phyloP scores from a whole-genome alignment of 2,797 vertebrate genomes.

The Acipenser ruthenus region DNA sequence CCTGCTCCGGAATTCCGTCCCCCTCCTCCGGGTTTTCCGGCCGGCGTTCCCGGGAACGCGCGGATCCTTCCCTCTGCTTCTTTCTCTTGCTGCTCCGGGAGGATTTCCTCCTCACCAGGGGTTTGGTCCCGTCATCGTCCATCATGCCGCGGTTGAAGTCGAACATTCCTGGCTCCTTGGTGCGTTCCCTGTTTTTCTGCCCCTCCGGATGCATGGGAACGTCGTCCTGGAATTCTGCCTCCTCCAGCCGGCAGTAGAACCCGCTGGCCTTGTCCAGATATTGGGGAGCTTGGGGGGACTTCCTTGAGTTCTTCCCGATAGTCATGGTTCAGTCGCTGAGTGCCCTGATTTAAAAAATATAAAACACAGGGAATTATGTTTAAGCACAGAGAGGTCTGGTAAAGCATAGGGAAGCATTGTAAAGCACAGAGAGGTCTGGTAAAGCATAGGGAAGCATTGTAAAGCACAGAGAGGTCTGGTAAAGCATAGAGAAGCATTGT shows the following conservation, averaged over 20 bases:
- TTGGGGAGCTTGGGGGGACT: slow-evolving; percentile 43
- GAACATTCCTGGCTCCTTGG: slow-evolving; percentile 27
- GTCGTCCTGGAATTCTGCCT: slow-evolving; percentile 25
- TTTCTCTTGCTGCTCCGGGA: slow-evolving; percentile 37
- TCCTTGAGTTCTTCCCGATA: slow-evolving; percentile 57
- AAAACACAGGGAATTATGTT: no score
- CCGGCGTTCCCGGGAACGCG: no score
- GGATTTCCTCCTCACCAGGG: slow-evolving; percentile 48
- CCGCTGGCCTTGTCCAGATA: slow-evolving; percentile 57
- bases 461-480: no score
- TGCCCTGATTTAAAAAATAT: no score
- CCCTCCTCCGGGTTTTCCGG: no score
- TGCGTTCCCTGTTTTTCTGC: slow-evolving; percentile 10
- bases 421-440: no score
- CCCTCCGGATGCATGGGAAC: background rate
- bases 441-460: no score
- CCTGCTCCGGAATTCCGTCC: no score
- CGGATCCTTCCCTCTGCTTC: no score
- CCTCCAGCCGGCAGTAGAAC: slow-evolving; percentile 60
- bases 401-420: no score
- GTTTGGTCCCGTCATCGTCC: slow-evolving; percentile 51
- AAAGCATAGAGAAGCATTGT: no score
- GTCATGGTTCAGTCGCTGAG: slow-evolving; percentile 41
- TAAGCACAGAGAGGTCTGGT: no score
- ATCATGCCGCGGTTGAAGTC: slow-evolving; percentile 43